Base-by-base conservation (phyloP, 2,113 vertebrate genomes). In the Scomber japonicus region DNA sequence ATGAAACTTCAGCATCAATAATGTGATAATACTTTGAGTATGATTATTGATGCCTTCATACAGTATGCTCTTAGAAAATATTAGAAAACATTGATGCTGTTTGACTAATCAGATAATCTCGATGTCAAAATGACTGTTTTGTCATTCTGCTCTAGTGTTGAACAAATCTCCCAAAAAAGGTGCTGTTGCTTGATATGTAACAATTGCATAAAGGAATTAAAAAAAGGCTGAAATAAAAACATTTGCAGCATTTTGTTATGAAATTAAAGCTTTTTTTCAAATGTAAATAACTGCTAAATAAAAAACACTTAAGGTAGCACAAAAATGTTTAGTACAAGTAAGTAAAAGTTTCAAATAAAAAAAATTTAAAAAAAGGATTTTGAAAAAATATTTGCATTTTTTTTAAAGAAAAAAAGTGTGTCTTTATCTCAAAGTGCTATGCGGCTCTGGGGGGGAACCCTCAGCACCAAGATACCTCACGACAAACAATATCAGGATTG, bases 401-500 rank as follows among this genome's bases (percentile, higher is more conserved):
- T 54, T n/a, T n/a, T n/a, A n/a, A n/a, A n/a, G 53, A 62, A 54
- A 67, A 80, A 79, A 86, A 77, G 51, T 8, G 81, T 5, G 7
- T 70, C 45, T 67, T 62, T 55, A 40, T 78, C 54, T 81, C 45
- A 94, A 94, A 94, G 94, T 95, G 94, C 94, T 76, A n/a, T 56
- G 54, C 84, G 83, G 83, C 56, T 88, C 71, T 53, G 48, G 19
- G 53, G 53, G 17, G 59, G 78, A 77, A 75, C 21, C 87, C 68
- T 50, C 82, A 81, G 75, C 79, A 84, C 85, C 73, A 79, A 78
- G 31, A 80, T 27, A 46, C n/a, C 44, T 65, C 60, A 50, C 53
- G 12, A 54, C 13, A 49, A 78, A 71, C 44, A 62, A 78, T 79
- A 70, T 30, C 21, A 62, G 48, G 64, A 51, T 73, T 14, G 30